Conservation (phyloP, 2,888 invertebrate species). For the Acrocera orbiculus region DNA sequence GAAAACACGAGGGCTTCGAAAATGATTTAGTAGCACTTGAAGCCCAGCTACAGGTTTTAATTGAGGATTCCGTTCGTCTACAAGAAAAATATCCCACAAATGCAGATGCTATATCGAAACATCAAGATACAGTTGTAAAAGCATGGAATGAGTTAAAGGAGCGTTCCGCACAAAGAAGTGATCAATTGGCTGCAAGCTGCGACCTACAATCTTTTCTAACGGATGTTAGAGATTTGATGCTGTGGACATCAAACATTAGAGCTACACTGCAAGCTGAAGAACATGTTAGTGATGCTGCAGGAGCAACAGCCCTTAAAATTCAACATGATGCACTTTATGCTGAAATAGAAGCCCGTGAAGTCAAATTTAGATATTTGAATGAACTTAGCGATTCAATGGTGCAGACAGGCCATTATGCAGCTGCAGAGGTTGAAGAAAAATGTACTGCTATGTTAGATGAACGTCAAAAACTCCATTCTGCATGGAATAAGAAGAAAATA, state of each 20-base stretch:
- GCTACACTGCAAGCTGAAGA: conserved; percentile 62
- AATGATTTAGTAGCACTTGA: conserved; percentile 86
- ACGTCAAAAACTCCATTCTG: conserved; percentile 56
- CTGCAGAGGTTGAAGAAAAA: conserved; percentile 60
- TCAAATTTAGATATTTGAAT: conserved; percentile 54
- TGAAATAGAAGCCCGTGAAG: conserved; percentile 79
- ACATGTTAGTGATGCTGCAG: conserved; percentile 62
- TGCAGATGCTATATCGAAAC: conserved; percentile 71
- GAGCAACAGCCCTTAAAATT: conserved; percentile 62
- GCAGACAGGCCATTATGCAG: conserved; percentile 66
- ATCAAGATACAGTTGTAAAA: conserved; percentile 68
- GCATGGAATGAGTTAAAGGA: conserved; percentile 80
- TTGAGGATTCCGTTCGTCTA: conserved; percentile 81
- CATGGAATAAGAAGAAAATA: conserved; percentile 80
- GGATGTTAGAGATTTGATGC: conserved; percentile 69
- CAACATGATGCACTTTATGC: conserved; percentile 68
- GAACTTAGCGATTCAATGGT: conserved; percentile 69
- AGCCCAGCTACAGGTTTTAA: conserved; percentile 74
- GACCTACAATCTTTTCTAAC: conserved; percentile 80
- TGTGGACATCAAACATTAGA: conserved; percentile 70
- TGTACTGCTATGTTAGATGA: conserved; percentile 61
- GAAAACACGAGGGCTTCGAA: conserved; percentile 84
- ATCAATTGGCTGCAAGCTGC: conserved; percentile 68
- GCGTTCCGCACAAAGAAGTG: conserved; percentile 59
- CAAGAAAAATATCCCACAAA: conserved; percentile 84